phyloP scores from a whole-genome alignment of 2,888 invertebrate genomes.

The Anoncus sp. region DNA sequence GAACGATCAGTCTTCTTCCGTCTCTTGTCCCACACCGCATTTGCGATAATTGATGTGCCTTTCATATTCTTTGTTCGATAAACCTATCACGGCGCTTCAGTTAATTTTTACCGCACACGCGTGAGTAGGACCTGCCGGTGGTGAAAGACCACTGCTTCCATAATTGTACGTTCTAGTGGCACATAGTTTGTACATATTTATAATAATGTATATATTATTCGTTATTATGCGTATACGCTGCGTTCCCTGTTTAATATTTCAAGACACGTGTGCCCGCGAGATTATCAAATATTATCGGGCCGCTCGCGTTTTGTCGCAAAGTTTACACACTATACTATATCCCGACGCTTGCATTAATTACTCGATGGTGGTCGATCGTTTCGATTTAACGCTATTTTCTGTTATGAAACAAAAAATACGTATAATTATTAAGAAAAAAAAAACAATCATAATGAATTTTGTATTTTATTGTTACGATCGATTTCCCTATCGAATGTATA shows the following conservation, averaged over 20 bases:
- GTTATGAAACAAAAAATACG: too few species aligned
- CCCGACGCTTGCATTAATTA: background rate
- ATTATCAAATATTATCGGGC: conserved; percentile 39
- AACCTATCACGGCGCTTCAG: background rate
- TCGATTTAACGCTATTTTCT: background rate
- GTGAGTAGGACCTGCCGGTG: too few species aligned
- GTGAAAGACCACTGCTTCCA: background rate
- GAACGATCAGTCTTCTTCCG: background rate
- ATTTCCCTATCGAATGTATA: too few species aligned
- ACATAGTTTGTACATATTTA: background rate
- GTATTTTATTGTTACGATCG: too few species aligned
- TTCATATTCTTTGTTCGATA: background rate
- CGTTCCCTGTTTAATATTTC: conserved; percentile 34
- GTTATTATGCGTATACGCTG: background rate
- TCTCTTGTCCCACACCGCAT: conserved; percentile 6
- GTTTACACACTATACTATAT: background rate
- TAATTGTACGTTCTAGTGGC: background rate
- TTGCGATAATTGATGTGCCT: conserved; percentile 46
- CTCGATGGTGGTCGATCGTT: background rate
- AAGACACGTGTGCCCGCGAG: conserved; percentile 1
- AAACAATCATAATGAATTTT: background rate
- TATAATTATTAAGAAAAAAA: background rate
- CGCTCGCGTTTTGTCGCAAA: background rate
- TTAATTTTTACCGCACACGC: conserved; percentile 6
- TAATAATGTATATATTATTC: conserved; percentile 10